Evolutionary conservation across 2,113 vertebrate genomes (phyloP).

Genomic region (Perca schrenkii): DNA sequence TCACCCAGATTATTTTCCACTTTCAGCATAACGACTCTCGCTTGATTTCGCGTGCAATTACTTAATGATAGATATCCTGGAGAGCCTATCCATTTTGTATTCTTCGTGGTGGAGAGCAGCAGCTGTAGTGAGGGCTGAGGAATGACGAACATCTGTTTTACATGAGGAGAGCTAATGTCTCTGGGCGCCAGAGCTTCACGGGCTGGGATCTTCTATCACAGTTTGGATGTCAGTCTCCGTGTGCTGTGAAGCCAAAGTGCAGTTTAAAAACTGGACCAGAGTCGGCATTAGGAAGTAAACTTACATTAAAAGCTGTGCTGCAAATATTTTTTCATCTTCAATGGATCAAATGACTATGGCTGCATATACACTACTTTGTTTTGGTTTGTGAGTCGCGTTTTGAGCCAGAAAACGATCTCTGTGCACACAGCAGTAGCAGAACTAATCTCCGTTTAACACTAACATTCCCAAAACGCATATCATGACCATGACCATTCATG

Average conservation of each 20-base stretch:
- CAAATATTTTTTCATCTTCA: too few species aligned
- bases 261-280: neutral
- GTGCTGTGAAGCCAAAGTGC: neutral
- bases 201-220: constrained; percentile 1
- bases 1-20: constrained; percentile 63
- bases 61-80: constrained; percentile 63
- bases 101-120: constrained; percentile 40
- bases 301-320: too few species aligned
- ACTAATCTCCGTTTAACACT: too few species aligned
- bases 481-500: too few species aligned
- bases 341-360: too few species aligned
- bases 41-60: constrained; percentile 48
- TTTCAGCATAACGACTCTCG: constrained; percentile 62
- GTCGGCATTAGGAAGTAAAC: neutral
- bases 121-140: constrained; percentile 50
- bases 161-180: constrained; percentile 50
- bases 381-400: too few species aligned
- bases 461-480: too few species aligned
- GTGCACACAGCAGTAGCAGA: too few species aligned
- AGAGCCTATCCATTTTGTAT: constrained; percentile 53
- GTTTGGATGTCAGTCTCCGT: constrained; percentile 6
- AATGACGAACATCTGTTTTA: constrained; percentile 64
- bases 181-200: constrained; percentile 20
- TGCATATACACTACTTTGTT: too few species aligned
- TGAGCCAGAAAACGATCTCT: too few species aligned